phyloP scores from a whole-genome alignment of 2,113 vertebrate species.

The human region DNA sequence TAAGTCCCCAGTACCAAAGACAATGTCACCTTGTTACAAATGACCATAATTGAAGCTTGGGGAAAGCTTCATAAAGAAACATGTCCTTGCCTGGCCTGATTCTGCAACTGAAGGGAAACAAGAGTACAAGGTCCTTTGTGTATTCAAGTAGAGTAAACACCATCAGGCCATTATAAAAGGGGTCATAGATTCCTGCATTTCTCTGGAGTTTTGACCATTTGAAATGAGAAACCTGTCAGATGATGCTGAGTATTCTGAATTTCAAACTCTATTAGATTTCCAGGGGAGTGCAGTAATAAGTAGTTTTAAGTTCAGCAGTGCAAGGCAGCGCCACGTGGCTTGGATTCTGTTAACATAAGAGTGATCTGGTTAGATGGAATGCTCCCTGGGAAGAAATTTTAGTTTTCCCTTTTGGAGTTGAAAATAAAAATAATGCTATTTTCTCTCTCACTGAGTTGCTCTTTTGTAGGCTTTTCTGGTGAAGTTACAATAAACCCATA shows the following conservation, averaged over 20 bases:
- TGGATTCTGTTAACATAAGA: constrained; percentile 28
- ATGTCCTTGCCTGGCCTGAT: not conserved
- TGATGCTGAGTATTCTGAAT: constrained; percentile 58
- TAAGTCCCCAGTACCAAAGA: constrained; percentile 35
- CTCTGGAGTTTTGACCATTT: constrained; percentile 38
- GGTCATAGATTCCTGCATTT: not conserved
- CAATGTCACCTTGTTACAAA: constrained; percentile 60
- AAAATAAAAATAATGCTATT: constrained; percentile 58
- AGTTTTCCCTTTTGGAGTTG: constrained; percentile 55
- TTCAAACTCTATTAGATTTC: constrained; percentile 59
- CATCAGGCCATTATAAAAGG: not conserved
- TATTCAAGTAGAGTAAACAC: not conserved
- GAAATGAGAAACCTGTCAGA: constrained; percentile 57
- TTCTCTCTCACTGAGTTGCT: constrained; percentile 44
- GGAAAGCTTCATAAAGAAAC: constrained; percentile 28
- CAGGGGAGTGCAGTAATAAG: constrained; percentile 26
- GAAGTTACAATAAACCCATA: constrained; percentile 70
- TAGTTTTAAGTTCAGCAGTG: constrained; percentile 51
- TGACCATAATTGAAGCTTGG: constrained; percentile 36
- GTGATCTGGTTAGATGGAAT: constrained; percentile 66
- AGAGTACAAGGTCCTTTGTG: not conserved
- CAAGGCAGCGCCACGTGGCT: constrained; percentile 20
- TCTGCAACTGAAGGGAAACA: not conserved
- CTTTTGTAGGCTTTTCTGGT: constrained; percentile 67
- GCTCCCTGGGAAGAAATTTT: constrained; percentile 63